A percentile compares a stretch with the other conserved stretches of the same genome.
These are phyloP conservation scores for Galleria mellonella DNA, from an alignment of 1,140 invertebrate species.

Conservation along the genomic window DNA sequence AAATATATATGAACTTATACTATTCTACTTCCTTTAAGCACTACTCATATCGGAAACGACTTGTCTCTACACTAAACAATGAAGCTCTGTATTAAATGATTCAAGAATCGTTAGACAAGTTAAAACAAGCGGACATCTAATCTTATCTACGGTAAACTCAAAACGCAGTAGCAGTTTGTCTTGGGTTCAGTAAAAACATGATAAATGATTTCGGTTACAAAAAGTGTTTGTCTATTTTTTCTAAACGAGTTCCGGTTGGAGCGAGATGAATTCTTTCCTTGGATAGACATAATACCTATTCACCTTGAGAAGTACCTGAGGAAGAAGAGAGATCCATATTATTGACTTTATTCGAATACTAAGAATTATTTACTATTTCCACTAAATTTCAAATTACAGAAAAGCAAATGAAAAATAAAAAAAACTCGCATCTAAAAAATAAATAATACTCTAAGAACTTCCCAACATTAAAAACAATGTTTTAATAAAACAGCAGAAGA, in stretches of 20 bases:
- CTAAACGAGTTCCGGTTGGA: slow-evolving; percentile 63
- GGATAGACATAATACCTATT: slow-evolving; percentile 67
- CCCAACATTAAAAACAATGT: slow-evolving; percentile 60
- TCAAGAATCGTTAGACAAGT: slow-evolving; percentile 63
- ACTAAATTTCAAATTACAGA: neutral
- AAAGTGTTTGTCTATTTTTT: slow-evolving; percentile 61
- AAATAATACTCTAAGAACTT: slow-evolving; percentile 11
- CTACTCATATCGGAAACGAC: slow-evolving; percentile 26
- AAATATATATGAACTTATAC: neutral
- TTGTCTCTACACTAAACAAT: slow-evolving; percentile 47
- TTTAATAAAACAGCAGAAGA: slow-evolving; percentile 56
- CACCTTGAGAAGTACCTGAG: slow-evolving; percentile 73
- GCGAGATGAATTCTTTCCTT: slow-evolving; percentile 52
- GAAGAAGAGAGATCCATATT: slow-evolving; percentile 55
- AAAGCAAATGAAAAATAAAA: neutral
- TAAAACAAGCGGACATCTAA: slow-evolving; percentile 59
- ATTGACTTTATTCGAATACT: slow-evolving; percentile 16
- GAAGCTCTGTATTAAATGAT: slow-evolving; percentile 62
- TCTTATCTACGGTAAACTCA: slow-evolving; percentile 71
- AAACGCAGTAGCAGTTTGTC: slow-evolving; percentile 70
- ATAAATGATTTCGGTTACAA: slow-evolving; percentile 71
- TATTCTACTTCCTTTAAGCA: slow-evolving; percentile 29
- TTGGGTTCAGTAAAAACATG: slow-evolving; percentile 70
- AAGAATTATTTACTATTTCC: neutral
- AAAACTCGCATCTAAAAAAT: neutral